These are phyloP conservation scores for Rallus limicola DNA, from an alignment of 2,113 vertebrate genomes.

Conservation along the genomic window DNA sequence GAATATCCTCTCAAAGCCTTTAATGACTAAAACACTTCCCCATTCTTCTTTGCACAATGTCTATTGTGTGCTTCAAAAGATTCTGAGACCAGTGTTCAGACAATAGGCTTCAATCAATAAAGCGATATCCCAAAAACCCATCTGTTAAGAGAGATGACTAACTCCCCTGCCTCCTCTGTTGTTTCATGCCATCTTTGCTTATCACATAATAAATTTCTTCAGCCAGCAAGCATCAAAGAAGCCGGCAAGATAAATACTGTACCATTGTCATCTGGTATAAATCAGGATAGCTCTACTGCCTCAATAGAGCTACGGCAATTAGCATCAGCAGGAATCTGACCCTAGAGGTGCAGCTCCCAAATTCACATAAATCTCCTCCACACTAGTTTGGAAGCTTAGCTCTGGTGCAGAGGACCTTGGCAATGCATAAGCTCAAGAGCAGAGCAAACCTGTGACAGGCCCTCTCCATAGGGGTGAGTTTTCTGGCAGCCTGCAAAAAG, in stretches of 20 bases:
- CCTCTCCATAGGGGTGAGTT: not conserved
- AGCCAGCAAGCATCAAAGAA: slow-evolving; percentile 24
- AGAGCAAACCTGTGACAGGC: not conserved
- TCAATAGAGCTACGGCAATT: not conserved
- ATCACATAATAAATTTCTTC: not conserved
- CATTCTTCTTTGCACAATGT: not conserved
- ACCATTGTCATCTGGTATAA: not conserved
- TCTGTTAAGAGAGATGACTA: slow-evolving; percentile 50
- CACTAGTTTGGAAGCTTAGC: not conserved
- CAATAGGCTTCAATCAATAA: not conserved
- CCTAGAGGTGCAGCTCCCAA: not conserved
- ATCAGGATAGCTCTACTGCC: not conserved
- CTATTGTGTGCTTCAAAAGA: not conserved
- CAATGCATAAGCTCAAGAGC: not conserved
- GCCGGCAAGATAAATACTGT: not conserved
- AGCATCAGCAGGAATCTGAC: not conserved
- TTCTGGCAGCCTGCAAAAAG: not conserved
- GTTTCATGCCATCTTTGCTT: slow-evolving; percentile 1
- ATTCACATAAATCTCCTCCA: not conserved
- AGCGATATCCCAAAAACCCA: not conserved
- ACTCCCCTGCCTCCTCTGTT: slow-evolving; percentile 44
- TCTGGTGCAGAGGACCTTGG: not conserved
- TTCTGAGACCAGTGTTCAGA: not conserved
- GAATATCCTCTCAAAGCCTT: slow-evolving; percentile 1
- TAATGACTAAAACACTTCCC: not conserved